phyloP scores from a whole-genome alignment of 2,888 invertebrate species.

The Esperia sulphurella region DNA sequence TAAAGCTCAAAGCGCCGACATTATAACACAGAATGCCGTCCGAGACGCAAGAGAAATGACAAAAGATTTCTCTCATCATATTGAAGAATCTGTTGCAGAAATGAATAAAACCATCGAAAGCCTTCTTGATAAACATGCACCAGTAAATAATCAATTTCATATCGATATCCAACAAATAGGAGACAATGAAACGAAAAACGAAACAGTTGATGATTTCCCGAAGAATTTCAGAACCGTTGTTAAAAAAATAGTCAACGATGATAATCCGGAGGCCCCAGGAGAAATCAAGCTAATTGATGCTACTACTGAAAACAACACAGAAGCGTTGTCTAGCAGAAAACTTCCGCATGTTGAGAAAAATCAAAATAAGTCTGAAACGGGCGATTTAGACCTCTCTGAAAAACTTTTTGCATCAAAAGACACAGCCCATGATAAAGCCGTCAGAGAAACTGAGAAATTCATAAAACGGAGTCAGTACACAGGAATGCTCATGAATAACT shows the following conservation, averaged over 20 bases:
- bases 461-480: constrained; percentile 35
- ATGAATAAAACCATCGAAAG: constrained; percentile 26
- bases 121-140: constrained; percentile 21
- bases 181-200: neutral
- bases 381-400: neutral
- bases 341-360: no score
- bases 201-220: neutral
- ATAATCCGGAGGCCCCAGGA: neutral
- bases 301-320: neutral
- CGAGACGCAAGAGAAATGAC: constrained; percentile 4
- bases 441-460: constrained; percentile 31
- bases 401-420: neutral
- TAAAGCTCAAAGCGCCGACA: neutral
- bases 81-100: constrained; percentile 24
- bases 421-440: constrained; percentile 20
- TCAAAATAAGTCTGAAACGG: no score
- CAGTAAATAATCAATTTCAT: neutral
- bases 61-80: constrained; percentile 15
- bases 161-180: neutral
- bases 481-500: constrained; percentile 22
- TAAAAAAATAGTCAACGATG: neutral
- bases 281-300: neutral
- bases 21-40: neutral
- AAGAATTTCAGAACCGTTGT: constrained; percentile 14
- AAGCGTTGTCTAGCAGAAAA: neutral